These are phyloP conservation scores for Takifugu bimaculatus DNA, from an alignment of 2,113 vertebrate genomes.

Conservation along the genomic window DNA sequence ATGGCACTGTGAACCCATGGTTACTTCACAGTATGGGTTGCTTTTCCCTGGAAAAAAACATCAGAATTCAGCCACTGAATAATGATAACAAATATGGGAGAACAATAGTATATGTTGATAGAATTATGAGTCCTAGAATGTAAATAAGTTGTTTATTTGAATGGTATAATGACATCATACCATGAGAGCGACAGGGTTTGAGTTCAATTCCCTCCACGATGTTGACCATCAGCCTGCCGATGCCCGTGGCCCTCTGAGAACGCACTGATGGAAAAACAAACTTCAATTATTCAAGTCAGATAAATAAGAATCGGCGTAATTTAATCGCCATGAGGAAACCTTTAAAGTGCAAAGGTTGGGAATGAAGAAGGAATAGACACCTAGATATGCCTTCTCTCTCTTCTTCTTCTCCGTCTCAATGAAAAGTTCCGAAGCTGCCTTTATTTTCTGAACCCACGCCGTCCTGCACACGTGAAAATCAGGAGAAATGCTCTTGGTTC, in stretches of 20 bases:
- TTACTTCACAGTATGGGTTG: slow-evolving; percentile 98
- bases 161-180: slow-evolving; percentile 62
- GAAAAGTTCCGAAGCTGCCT: slow-evolving; percentile 97
- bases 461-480: slow-evolving; percentile 76
- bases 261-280: slow-evolving; percentile 75
- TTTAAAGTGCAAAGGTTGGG: background rate
- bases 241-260: slow-evolving; percentile 95
- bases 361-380: slow-evolving; percentile 57
- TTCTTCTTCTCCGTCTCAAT: slow-evolving; percentile 99
- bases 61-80: background rate
- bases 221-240: slow-evolving; percentile 97
- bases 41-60: slow-evolving; percentile 83
- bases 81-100: background rate
- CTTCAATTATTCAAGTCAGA: background rate
- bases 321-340: background rate
- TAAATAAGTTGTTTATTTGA: too few relatives aligned
- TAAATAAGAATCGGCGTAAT: too few relatives aligned
- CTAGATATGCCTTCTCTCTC: slow-evolving; percentile 95
- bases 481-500: background rate
- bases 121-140: too few relatives aligned
- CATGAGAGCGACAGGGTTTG: slow-evolving; percentile 94
- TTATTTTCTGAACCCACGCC: slow-evolving; percentile 99
- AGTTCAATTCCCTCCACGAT: slow-evolving; percentile 97
- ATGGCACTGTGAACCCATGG: slow-evolving; percentile 98
- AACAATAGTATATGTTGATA: background rate